phyloP scores from a whole-genome alignment of 2,888 invertebrate species.

The Ormyrus rosae region DNA sequence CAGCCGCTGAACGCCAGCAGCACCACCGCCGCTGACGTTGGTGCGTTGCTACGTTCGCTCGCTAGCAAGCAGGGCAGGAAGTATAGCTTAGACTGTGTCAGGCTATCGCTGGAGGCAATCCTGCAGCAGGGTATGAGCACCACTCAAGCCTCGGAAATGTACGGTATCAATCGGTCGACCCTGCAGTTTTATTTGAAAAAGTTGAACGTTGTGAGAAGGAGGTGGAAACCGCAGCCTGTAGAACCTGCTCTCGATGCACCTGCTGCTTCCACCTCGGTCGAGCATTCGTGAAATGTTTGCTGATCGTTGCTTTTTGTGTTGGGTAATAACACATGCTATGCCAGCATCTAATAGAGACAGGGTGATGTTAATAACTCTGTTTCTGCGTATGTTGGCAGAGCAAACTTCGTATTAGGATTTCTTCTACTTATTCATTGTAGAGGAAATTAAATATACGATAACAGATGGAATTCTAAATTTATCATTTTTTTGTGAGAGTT shows the following conservation, averaged over 20 bases:
- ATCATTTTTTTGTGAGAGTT: not conserved
- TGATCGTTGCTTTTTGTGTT: too few species aligned
- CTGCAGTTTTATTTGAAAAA: conserved; percentile 78
- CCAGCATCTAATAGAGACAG: conserved; percentile 71
- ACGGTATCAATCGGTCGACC: conserved; percentile 78
- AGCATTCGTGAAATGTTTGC: too few species aligned
- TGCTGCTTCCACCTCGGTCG: too few species aligned
- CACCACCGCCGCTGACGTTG: conserved; percentile 38
- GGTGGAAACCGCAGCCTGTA: conserved; percentile 68
- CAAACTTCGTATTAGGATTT: conserved; percentile 68
- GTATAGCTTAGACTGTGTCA: conserved; percentile 76
- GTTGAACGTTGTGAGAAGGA: conserved; percentile 76
- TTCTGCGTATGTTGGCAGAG: conserved; percentile 74
- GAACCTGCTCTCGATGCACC: too few species aligned
- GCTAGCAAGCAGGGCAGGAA: conserved; percentile 75
- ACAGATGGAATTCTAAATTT: not conserved
- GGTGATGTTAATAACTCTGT: conserved; percentile 58
- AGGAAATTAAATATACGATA: too few species aligned
- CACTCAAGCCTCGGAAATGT: conserved; percentile 77
- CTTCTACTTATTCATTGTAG: conserved; percentile 64
- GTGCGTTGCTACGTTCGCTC: conserved; percentile 73
- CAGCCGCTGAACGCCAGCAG: conserved; percentile 60
- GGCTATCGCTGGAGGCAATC: conserved; percentile 77
- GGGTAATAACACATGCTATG: conserved; percentile 58
- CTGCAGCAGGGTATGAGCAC: conserved; percentile 77